Percentiles rank a stretch among this genome's conserved stretches.
Conservation (phyloP, 2,888 invertebrate genomes). For the Eugnorisma glareosa region DNA sequence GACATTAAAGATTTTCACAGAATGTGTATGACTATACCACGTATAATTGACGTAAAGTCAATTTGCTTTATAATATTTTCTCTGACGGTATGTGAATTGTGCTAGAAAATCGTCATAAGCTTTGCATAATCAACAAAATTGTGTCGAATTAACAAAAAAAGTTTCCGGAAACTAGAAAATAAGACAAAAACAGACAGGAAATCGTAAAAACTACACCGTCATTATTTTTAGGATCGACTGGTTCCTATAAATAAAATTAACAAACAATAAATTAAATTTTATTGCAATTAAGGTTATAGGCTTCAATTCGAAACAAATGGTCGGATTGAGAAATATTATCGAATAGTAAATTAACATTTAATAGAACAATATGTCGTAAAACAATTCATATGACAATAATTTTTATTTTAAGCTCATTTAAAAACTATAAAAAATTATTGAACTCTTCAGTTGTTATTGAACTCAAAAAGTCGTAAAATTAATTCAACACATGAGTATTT, state of each 20-base stretch:
- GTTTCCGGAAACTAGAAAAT: not conserved
- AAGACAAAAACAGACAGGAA: not conserved
- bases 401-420: slow-evolving; percentile 31
- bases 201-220: too few relatives aligned
- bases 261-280: slow-evolving; percentile 1
- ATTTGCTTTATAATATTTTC: not conserved
- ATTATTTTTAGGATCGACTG: slow-evolving; percentile 30
- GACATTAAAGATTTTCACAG: too few relatives aligned
- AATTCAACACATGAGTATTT: not conserved
- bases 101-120: not conserved
- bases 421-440: slow-evolving; percentile 37
- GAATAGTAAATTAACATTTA: slow-evolving; percentile 41
- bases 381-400: not conserved
- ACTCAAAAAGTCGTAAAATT: slow-evolving; percentile 25
- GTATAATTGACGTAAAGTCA: not conserved
- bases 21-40: not conserved
- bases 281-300: not conserved
- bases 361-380: slow-evolving; percentile 24
- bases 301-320: not conserved
- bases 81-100: not conserved
- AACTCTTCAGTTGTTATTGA: slow-evolving; percentile 2
- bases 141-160: not conserved
- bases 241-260: slow-evolving; percentile 3
- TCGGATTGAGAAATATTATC: not conserved
- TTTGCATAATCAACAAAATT: not conserved